Evolutionary conservation across 2,888 invertebrate species (phyloP).

Genomic region (Mamestra brassicae): DNA sequence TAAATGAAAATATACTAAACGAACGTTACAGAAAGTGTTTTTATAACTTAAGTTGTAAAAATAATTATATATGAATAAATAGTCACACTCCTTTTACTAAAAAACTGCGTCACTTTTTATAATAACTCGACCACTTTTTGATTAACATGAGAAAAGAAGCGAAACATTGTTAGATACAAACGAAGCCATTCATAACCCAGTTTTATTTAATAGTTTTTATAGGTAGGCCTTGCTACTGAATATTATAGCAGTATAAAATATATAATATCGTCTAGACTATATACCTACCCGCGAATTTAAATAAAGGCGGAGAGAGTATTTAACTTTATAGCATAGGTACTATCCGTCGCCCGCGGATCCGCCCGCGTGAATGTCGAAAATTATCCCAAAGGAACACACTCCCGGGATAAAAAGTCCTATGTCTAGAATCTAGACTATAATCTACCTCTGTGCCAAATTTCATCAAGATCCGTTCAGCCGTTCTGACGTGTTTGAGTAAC

Average conservation of each 20-base stretch:
- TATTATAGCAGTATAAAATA: neutral
- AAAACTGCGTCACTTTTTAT: neutral
- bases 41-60: too few relatives aligned
- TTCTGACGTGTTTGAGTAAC: too few relatives aligned
- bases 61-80: too few relatives aligned
- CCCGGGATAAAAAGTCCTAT: too few relatives aligned
- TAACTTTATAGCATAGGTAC: conserved; percentile 16
- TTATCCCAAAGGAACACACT: too few relatives aligned
- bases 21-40: too few relatives aligned
- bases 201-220: neutral
- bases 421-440: too few relatives aligned
- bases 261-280: conserved; percentile 23
- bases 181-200: neutral
- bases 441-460: too few relatives aligned
- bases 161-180: neutral
- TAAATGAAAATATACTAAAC: too few relatives aligned
- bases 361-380: too few relatives aligned
- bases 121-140: neutral
- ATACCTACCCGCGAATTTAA: neutral
- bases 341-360: too few relatives aligned
- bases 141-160: neutral
- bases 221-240: neutral
- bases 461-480: too few relatives aligned
- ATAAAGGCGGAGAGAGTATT: conserved; percentile 9
- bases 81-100: neutral